Evolutionary conservation across 2,888 invertebrate genomes (phyloP).

Genomic region (Stenichneumon culpator): DNA sequence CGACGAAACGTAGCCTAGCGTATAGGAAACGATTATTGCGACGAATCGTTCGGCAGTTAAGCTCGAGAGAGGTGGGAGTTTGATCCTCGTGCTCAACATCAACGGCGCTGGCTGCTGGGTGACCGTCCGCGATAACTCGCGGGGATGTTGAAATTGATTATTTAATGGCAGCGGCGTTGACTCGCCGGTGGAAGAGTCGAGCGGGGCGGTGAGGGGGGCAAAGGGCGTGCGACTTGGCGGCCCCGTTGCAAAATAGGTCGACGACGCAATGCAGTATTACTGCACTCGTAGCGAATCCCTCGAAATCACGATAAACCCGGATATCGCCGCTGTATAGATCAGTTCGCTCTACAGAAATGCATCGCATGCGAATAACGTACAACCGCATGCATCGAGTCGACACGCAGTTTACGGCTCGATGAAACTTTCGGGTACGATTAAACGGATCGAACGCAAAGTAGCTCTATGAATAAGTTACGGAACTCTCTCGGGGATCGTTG

Average conservation of each 20-base stretch:
- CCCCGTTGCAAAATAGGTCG: conserved; percentile 81
- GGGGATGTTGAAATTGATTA: conserved; percentile 75
- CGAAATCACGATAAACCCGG: conserved; percentile 54
- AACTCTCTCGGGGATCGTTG: no score
- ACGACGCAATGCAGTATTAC: conserved; percentile 82
- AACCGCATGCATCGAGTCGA: neutral
- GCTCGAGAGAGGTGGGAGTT: neutral
- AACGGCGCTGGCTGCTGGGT: conserved; percentile 37
- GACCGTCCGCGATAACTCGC: conserved; percentile 29
- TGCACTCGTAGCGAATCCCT: conserved; percentile 60
- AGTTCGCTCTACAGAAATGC: neutral
- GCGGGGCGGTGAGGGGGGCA: neutral
- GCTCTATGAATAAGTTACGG: neutral
- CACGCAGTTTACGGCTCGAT: neutral
- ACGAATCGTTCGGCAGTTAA: conserved; percentile 8
- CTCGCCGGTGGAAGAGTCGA: no score
- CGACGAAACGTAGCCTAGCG: neutral
- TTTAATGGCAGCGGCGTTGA: conserved; percentile 69
- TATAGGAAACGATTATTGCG: neutral
- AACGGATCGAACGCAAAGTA: neutral
- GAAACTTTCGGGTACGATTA: neutral
- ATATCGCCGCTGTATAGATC: conserved; percentile 14
- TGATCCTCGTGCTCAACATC: conserved; percentile 44
- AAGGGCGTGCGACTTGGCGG: conserved; percentile 75
- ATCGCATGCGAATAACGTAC: neutral